Evolutionary conservation across 2,888 invertebrate species (phyloP).

Genomic region (Pollenia labialis): DNA sequence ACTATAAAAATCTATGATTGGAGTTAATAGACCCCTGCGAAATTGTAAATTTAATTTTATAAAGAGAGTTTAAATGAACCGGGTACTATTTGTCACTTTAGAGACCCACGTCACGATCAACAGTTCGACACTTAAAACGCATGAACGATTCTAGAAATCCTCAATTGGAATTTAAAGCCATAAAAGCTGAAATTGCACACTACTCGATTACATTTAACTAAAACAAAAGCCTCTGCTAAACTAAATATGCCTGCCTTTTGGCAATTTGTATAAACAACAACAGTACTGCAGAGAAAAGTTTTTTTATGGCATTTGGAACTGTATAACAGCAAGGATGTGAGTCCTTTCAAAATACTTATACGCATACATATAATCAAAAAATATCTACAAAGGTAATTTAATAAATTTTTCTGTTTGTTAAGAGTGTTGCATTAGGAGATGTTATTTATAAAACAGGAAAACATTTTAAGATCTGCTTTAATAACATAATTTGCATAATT

Average conservation of each 20-base stretch:
- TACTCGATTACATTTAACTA: background rate
- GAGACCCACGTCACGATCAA: too few relatives aligned
- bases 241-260: background rate
- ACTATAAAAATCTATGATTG: too few relatives aligned
- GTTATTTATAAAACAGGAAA: background rate
- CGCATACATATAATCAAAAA: background rate
- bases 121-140: too few relatives aligned
- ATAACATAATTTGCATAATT: too few relatives aligned
- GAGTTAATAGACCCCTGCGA: too few relatives aligned
- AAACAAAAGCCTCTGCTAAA: background rate
- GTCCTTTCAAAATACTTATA: background rate
- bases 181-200: background rate
- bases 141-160: too few relatives aligned
- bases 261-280: too few relatives aligned
- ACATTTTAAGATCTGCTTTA: too few relatives aligned
- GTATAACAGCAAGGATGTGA: background rate
- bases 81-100: too few relatives aligned
- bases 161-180: too few relatives aligned
- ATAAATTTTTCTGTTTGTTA: background rate
- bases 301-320: background rate
- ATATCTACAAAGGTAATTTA: background rate
- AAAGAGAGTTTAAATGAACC: too few relatives aligned
- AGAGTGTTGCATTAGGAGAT: background rate
- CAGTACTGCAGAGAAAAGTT: background rate
- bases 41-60: too few relatives aligned